A percentile compares a stretch with the other conserved stretches of the same genome.
These are phyloP conservation scores for Dryomyza anilis DNA, from an alignment of 2,888 invertebrate species.

Conservation along the genomic window DNA sequence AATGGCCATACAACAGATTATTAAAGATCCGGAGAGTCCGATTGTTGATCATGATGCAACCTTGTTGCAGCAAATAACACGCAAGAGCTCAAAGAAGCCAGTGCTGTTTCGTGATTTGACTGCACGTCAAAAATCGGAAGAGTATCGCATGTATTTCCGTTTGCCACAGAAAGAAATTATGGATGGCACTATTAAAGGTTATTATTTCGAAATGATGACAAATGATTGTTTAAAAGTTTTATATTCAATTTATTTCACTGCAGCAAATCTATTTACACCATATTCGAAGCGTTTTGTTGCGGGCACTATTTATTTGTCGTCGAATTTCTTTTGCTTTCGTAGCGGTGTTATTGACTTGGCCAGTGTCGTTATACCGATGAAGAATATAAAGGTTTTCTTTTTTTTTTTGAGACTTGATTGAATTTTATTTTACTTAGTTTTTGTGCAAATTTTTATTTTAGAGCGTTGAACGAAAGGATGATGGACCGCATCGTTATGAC, in stretches of 20 bases:
- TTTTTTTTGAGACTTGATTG: not conserved
- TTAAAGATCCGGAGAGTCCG: conserved; percentile 83
- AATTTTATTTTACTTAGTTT: not conserved
- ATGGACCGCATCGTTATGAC: conserved; percentile 58
- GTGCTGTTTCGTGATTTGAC: conserved; percentile 94
- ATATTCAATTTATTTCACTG: not conserved
- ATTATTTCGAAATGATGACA: not conserved
- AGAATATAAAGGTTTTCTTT: conserved; percentile 72
- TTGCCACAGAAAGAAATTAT: conserved; percentile 89
- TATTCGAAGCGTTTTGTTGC: conserved; percentile 88
- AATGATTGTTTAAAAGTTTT: not conserved
- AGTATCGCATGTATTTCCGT: conserved; percentile 82
- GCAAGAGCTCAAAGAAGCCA: conserved; percentile 89
- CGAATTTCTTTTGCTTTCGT: conserved; percentile 94
- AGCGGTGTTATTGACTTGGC: conserved; percentile 85
- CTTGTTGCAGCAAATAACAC: conserved; percentile 79
- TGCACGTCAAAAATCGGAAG: conserved; percentile 91
- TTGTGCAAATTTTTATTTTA: conserved; percentile 27
- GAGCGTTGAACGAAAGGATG: conserved; percentile 60
- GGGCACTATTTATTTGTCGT: conserved; percentile 89
- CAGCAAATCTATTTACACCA: conserved; percentile 83
- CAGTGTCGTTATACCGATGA: conserved; percentile 85
- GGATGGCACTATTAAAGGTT: conserved; percentile 91
- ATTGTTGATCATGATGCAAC: conserved; percentile 89
- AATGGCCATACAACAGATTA: conserved; percentile 89